Percentiles rank a stretch among this genome's conserved stretches.
Conservation (phyloP, 1,140 invertebrate species). For the Drosophila ogumai region DNA sequence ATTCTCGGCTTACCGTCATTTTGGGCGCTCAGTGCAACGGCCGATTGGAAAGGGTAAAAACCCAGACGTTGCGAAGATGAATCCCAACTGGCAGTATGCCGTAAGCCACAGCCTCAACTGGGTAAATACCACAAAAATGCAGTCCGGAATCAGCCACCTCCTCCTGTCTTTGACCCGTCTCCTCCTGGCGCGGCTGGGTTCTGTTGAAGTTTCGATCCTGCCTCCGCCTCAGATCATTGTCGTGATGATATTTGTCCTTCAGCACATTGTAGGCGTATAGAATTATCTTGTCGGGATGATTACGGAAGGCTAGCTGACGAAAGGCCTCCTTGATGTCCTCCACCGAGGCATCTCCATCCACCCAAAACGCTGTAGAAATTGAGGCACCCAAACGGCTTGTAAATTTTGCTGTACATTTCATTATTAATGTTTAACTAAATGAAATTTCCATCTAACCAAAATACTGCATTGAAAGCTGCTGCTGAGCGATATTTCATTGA, state of each 20-base stretch:
- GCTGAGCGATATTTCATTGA: too few relatives aligned
- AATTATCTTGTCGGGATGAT: conserved; percentile 4
- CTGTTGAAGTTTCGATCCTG: neutral
- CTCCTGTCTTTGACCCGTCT: neutral
- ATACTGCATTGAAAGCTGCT: neutral
- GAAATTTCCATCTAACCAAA: neutral
- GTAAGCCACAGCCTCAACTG: neutral
- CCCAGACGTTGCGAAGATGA: neutral
- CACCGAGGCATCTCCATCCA: neutral
- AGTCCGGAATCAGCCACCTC: neutral
- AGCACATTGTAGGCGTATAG: conserved; percentile 4
- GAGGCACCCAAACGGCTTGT: neutral
- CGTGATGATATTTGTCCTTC: neutral
- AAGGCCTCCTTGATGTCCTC: neutral
- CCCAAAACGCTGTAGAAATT: conserved; percentile 9
- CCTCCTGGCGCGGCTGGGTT: neutral
- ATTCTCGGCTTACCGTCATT: too few relatives aligned
- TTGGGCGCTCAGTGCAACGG: too few relatives aligned
- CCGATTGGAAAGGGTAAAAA: too few relatives aligned
- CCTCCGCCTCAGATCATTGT: neutral
- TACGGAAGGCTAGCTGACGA: neutral
- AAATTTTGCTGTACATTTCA: conserved; percentile 1
- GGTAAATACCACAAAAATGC: neutral
- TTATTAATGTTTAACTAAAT: too few relatives aligned
- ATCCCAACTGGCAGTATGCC: neutral